Evolutionary conservation across 2,797 vertebrate species (phyloP).

Genomic region (Podarcis lilfordi): DNA sequence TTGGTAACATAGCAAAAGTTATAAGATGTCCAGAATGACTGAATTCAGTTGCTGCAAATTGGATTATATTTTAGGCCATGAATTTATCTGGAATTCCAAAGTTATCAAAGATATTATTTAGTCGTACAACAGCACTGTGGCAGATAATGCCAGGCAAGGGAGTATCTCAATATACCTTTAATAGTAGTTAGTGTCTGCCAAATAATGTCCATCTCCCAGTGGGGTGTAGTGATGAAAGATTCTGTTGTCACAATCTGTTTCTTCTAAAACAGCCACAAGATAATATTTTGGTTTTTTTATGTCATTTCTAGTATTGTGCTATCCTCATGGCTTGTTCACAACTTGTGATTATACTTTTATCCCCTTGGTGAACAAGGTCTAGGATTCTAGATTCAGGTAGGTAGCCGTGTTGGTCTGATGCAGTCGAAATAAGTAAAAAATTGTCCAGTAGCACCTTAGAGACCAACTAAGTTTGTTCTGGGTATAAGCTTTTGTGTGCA

Average conservation of each 20-base stretch:
- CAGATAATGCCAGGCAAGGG: neutral
- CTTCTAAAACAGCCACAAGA: neutral
- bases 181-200: neutral
- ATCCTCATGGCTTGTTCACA: neutral
- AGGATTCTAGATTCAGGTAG: too few species aligned
- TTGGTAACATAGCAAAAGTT: neutral
- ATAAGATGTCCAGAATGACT: neutral
- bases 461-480: too few species aligned
- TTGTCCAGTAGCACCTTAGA: too few species aligned
- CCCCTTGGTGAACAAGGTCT: neutral
- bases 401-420: too few species aligned
- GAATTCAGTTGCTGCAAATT: neutral
- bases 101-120: neutral
- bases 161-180: neutral
- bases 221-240: neutral
- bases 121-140: neutral
- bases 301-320: neutral
- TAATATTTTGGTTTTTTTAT: neutral
- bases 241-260: neutral
- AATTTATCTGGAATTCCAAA: neutral
- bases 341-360: neutral
- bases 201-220: neutral
- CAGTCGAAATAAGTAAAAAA: too few species aligned
- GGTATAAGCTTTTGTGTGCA: neutral
- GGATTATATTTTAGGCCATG: neutral